phyloP scores from a whole-genome alignment of 2,888 invertebrate genomes.

The Caenorhabditis sinica region DNA sequence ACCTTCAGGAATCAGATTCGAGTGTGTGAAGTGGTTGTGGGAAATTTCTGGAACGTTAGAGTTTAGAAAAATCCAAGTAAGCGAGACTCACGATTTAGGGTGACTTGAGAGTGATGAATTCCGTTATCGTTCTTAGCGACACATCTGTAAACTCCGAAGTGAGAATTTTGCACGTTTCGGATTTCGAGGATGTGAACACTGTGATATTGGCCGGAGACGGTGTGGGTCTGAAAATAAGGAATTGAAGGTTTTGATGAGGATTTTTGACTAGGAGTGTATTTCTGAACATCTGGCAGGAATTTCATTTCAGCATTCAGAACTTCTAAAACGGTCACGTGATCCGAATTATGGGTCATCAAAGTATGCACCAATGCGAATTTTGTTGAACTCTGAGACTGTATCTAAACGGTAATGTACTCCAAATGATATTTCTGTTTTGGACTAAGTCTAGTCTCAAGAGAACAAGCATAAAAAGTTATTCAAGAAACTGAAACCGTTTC shows the following conservation, averaged over 20 bases:
- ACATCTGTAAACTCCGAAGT: slow-evolving; percentile 82
- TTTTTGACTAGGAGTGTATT: neutral
- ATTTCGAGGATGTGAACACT: slow-evolving; percentile 81
- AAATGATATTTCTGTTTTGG: too few species aligned
- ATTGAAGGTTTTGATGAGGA: neutral
- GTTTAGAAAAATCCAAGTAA: neutral
- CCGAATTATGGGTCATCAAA: too few species aligned
- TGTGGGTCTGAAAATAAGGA: slow-evolving; percentile 72
- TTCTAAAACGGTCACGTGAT: too few species aligned
- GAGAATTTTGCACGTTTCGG: slow-evolving; percentile 68
- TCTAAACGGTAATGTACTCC: too few species aligned
- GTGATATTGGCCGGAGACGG: slow-evolving; percentile 79
- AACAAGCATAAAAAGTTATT: too few species aligned
- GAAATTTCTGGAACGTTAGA: slow-evolving; percentile 52
- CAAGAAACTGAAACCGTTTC: too few species aligned
- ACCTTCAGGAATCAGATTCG: slow-evolving; percentile 66
- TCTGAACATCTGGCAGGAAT: too few species aligned
- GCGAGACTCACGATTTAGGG: slow-evolving; percentile 71
- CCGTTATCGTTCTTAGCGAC: slow-evolving; percentile 83
- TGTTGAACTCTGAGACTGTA: too few species aligned
- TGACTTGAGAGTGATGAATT: slow-evolving; percentile 78
- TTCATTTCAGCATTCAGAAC: too few species aligned
- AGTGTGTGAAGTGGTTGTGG: slow-evolving; percentile 44
- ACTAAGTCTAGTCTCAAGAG: too few species aligned
- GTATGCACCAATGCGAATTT: too few species aligned